A percentile compares a stretch with the other conserved stretches of the same genome.
Evolutionary conservation across 2,797 vertebrate species (phyloP).

Genomic region (Malurus leucopterus): DNA sequence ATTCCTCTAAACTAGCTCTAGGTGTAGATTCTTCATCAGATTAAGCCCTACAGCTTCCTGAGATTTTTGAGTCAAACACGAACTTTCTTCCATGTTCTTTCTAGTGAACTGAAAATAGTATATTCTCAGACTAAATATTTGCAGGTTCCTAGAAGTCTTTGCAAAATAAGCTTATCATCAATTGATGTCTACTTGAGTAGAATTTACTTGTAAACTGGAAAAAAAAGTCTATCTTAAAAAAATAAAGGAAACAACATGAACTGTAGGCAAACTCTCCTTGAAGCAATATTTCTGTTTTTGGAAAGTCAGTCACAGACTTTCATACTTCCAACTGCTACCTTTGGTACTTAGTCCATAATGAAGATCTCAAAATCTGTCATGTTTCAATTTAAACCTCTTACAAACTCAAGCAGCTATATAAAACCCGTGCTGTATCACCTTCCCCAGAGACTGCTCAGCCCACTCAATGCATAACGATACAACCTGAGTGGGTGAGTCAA

Average conservation of each 20-base stretch:
- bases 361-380: neutral
- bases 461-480: neutral
- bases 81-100: neutral
- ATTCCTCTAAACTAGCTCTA: neutral
- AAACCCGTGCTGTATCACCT: neutral
- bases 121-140: neutral
- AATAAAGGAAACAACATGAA: neutral
- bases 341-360: neutral
- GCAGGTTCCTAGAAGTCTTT: neutral
- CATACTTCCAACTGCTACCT: neutral
- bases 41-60: neutral
- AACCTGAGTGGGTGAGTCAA: constrained; percentile 12
- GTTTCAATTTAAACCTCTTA: neutral
- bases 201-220: neutral
- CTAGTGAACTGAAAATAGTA: neutral
- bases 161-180: neutral
- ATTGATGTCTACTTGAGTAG: neutral
- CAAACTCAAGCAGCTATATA: neutral
- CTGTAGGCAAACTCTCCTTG: neutral
- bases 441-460: neutral
- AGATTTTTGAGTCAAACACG: neutral
- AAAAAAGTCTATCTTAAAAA: neutral
- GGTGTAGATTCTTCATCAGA: neutral
- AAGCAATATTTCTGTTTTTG: neutral
- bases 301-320: neutral